phyloP scores from a whole-genome alignment of 1,140 invertebrate species.

The Zaprionus capensis region DNA sequence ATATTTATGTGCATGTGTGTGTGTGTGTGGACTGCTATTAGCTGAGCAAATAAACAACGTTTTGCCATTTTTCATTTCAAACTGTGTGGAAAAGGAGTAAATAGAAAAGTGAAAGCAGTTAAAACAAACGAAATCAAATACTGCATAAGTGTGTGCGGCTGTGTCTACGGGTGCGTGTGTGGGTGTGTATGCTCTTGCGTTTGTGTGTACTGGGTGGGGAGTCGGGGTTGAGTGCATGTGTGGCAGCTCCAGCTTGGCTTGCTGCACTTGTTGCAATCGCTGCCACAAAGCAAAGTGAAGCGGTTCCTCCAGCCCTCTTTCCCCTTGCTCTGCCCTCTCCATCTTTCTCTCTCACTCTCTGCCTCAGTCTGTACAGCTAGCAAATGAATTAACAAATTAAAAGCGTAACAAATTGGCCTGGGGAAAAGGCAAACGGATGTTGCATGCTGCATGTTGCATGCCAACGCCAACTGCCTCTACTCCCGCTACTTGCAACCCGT shows the following conservation, averaged over 20 bases:
- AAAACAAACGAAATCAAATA: slow-evolving; percentile 77
- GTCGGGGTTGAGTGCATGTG: slow-evolving; percentile 38
- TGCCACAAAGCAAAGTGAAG: slow-evolving; percentile 33
- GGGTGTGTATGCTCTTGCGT: background rate
- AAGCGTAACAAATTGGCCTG: slow-evolving; percentile 76
- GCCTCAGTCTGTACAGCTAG: slow-evolving; percentile 38
- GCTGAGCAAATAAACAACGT: slow-evolving; percentile 69
- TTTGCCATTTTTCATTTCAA: slow-evolving; percentile 76
- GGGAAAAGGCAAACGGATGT: slow-evolving; percentile 36
- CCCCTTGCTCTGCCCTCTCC: background rate
- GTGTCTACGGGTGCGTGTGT: slow-evolving; percentile 12
- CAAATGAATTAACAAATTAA: slow-evolving; percentile 82
- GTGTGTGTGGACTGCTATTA: slow-evolving; percentile 51
- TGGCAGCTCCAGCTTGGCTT: slow-evolving; percentile 54
- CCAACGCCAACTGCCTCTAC: slow-evolving; percentile 6
- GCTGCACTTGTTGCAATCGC: slow-evolving; percentile 69
- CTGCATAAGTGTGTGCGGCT: slow-evolving; percentile 42
- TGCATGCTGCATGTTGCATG: slow-evolving; percentile 49
- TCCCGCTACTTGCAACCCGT: background rate
- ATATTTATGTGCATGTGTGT: background rate
- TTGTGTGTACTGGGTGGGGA: background rate
- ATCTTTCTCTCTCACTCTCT: background rate
- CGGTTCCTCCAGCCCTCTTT: background rate
- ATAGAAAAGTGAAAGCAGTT: slow-evolving; percentile 78
- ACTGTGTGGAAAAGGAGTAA: slow-evolving; percentile 36